Conservation (phyloP, 2,888 invertebrate species). For the Protophormia terraenovae region DNA sequence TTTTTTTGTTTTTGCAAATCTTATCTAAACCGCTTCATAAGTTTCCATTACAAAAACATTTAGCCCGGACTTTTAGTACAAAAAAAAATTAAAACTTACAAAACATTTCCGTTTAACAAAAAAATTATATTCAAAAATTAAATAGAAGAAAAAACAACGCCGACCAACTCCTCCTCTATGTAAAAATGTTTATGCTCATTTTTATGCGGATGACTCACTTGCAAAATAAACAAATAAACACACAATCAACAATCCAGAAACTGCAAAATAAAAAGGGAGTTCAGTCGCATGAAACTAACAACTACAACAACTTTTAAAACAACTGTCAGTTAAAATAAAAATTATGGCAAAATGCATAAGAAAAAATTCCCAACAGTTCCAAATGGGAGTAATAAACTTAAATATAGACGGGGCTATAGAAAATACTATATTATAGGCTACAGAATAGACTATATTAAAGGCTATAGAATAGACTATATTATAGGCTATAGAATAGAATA, state of each 20-base stretch:
- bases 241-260: slow-evolving; percentile 33
- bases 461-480: too few species aligned
- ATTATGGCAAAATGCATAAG: slow-evolving; percentile 54
- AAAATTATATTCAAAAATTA: background rate
- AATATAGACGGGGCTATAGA: too few species aligned
- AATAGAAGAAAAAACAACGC: background rate
- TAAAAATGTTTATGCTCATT: slow-evolving; percentile 46
- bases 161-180: background rate
- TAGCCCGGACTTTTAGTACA: background rate
- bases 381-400: too few species aligned
- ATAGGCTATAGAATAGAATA: too few species aligned
- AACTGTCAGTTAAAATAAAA: slow-evolving; percentile 63
- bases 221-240: background rate
- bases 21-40: slow-evolving; percentile 27
- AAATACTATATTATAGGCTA: too few species aligned
- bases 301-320: slow-evolving; percentile 30
- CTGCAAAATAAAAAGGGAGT: slow-evolving; percentile 45
- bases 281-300: slow-evolving; percentile 42
- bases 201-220: slow-evolving; percentile 59
- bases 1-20: background rate
- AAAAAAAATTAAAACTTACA: slow-evolving; percentile 16
- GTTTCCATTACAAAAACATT: background rate
- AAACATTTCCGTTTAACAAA: slow-evolving; percentile 54
- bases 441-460: too few species aligned
- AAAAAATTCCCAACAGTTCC: too few species aligned